A percentile compares a stretch with the other conserved stretches of the same genome.
These are phyloP conservation scores for Caenorhabditis macrosperma DNA, from an alignment of 2,888 invertebrate species.

Conservation along the genomic window DNA sequence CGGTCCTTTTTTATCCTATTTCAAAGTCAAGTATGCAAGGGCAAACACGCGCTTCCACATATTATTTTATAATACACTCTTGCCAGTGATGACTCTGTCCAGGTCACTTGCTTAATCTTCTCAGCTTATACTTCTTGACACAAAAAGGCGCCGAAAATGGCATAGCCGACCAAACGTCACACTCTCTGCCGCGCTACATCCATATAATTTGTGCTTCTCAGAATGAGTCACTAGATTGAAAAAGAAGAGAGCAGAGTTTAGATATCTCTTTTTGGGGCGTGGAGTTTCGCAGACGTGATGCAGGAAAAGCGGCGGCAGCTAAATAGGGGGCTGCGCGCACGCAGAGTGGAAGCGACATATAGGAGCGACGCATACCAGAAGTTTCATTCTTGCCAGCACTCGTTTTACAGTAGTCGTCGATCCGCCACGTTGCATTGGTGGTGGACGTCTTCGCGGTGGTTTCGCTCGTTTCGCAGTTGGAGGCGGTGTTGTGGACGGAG, in stretches of 20 bases:
- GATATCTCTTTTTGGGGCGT: conserved; percentile 12
- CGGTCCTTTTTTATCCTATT: background rate
- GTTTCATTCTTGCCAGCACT: conserved; percentile 24
- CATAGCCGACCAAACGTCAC: conserved; percentile 31
- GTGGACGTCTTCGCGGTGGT: background rate
- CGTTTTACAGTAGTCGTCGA: conserved; percentile 32
- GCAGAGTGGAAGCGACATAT: too few species aligned
- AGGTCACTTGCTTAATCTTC: background rate
- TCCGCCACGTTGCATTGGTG: conserved; percentile 2
- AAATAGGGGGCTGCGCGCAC: too few species aligned
- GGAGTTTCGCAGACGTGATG: background rate
- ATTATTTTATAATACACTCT: background rate
- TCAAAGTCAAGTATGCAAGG: background rate
- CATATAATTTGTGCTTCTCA: background rate
- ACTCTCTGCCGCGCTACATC: background rate
- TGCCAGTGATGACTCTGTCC: background rate
- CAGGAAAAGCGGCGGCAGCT: background rate
- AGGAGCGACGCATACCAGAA: conserved; percentile 10
- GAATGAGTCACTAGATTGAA: conserved; percentile 4
- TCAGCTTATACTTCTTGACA: background rate
- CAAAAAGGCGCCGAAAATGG: conserved; percentile 16
- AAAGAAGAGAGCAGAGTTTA: conserved; percentile 13
- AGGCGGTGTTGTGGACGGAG: background rate
- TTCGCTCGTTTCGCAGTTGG: background rate
- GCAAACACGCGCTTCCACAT: background rate